Evolutionary conservation across 2,888 invertebrate genomes (phyloP).

Genomic region (Antheraea yamamai): DNA sequence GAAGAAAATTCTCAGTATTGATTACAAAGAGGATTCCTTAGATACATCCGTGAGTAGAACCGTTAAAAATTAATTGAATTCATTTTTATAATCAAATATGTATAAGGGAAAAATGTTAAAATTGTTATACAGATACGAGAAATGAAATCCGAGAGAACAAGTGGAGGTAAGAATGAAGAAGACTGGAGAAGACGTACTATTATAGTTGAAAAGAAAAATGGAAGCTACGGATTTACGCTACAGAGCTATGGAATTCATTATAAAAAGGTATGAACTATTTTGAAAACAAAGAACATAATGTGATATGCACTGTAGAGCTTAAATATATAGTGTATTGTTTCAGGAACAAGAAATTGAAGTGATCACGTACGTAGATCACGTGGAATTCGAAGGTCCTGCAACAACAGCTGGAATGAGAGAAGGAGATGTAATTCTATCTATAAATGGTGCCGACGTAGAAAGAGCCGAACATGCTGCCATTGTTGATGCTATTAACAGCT

Average conservation of each 20-base stretch:
- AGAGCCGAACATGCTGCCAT: conserved; percentile 96
- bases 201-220: conserved; percentile 94
- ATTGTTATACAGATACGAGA: conserved; percentile 58
- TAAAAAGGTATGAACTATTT: conserved; percentile 81
- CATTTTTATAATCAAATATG: neutral
- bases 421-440: conserved; percentile 97
- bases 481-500: conserved; percentile 95
- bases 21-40: conserved; percentile 70
- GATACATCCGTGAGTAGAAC: conserved; percentile 72
- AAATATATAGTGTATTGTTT: conserved; percentile 14
- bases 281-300: neutral
- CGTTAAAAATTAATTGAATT: neutral
- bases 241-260: conserved; percentile 99
- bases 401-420: conserved; percentile 96
- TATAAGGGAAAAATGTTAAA: neutral
- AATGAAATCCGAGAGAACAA: conserved; percentile 62
- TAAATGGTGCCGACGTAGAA: conserved; percentile 98
- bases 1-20: conserved; percentile 62
- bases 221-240: conserved; percentile 96
- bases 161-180: conserved; percentile 82
- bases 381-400: conserved; percentile 95
- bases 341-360: conserved; percentile 95
- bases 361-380: conserved; percentile 98
- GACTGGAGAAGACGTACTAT: conserved; percentile 95
- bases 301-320: neutral